Evolutionary conservation across 2,113 vertebrate genomes (phyloP).

Genomic region (Vimba vimba): DNA sequence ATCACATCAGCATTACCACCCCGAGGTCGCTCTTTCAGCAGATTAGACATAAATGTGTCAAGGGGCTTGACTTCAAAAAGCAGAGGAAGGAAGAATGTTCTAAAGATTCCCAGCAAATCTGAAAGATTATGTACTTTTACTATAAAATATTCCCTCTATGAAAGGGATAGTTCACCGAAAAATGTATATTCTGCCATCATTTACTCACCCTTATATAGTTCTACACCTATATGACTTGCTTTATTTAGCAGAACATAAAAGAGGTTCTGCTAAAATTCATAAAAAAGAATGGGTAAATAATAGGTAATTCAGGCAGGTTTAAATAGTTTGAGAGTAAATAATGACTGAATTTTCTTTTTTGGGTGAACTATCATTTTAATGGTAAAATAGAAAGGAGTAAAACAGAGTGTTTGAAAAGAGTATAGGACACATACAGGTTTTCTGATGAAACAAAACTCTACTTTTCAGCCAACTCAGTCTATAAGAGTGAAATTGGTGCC

Average conservation of each 20-base stretch:
- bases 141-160: neutral
- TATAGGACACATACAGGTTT: neutral
- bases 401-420: neutral
- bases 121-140: neutral
- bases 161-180: neutral
- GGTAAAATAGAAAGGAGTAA: neutral
- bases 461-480: neutral
- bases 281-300: neutral
- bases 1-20: constrained; percentile 28
- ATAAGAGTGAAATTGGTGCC: neutral
- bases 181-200: neutral
- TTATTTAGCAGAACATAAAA: neutral
- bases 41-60: neutral
- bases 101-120: neutral
- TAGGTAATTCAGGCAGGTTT: neutral
- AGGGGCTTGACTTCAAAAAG: neutral
- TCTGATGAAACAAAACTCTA: neutral
- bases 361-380: neutral
- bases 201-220: neutral
- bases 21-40: neutral
- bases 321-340: neutral
- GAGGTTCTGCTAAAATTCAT: neutral
- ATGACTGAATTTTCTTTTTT: neutral
- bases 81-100: neutral
- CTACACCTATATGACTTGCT: neutral